Evolutionary conservation across 2,113 vertebrate genomes (phyloP), one percentile per base, ranked within the genome.

Genomic region (Thamnaconus septentrionalis): DNA sequence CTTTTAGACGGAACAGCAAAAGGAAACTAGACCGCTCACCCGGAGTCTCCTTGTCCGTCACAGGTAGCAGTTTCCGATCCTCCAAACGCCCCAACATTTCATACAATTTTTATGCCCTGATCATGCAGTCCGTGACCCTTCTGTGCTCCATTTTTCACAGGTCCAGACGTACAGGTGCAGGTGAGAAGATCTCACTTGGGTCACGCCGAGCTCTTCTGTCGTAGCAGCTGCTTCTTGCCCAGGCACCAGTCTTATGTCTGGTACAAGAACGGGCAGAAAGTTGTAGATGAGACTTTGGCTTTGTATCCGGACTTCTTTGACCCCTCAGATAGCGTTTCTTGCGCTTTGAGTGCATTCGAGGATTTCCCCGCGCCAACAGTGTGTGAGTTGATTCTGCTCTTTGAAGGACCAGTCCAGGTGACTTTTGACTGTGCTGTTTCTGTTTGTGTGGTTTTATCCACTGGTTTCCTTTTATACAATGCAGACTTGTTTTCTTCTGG

Each of bases 301-400:
- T 12, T 18, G 1, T 12, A 4, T 3, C 2, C 2, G 1, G 3
- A 0, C 1, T 5, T 0, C 3, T 1, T 12, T 6, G 0, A 1
- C 6, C 0, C 2, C 42, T 1, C 0, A 52, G 42, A 76, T n/a
- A 76, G 11, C 1, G 2, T 9, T 12, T 66, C 62, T 4, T 81
- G 79, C 67, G 62, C 70, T 52, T 0, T 77, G 11, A 53, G 31
- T 6, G 18, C 56, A 45, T 3, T 3, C 3, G 45, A 71, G 6
- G 5, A 18, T 0, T 58, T n/a, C 6, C 7, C 41, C 8, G 18
- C 62, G 11, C 47, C 47, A 48, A 8, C 8, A 41, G 60, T 61
- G 53, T 78, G 67, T 78, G 53, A 81, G 78, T 81, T 66, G 6
- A 44, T 8, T 39, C 0, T 5, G 5, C 11, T 11, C 9, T 45